phyloP scores from a whole-genome alignment of 2,888 invertebrate genomes.

The Strigamia transsilvanica region DNA sequence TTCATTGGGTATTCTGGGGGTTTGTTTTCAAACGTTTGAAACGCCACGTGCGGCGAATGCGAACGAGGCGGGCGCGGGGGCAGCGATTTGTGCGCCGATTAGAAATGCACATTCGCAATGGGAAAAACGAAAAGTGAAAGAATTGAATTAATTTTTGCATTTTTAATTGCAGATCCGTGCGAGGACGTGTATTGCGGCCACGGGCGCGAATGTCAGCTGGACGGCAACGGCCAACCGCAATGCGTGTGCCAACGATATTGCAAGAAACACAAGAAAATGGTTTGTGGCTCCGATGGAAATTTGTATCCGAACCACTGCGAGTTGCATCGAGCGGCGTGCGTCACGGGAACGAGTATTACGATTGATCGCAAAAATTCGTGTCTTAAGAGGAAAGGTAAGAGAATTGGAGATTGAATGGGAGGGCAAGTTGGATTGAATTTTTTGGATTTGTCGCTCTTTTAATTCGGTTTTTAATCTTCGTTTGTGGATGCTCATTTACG shows the following conservation, averaged over 20 bases:
- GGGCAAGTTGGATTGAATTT: background rate
- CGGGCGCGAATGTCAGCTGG: constrained; percentile 70
- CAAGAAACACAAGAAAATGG: constrained; percentile 68
- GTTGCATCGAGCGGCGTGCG: constrained; percentile 72
- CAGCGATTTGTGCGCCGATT: too few relatives aligned
- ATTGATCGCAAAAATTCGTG: constrained; percentile 69
- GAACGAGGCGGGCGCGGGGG: too few relatives aligned
- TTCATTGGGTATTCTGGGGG: too few relatives aligned
- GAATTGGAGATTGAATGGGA: background rate
- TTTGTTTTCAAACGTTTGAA: too few relatives aligned
- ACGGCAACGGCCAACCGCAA: constrained; percentile 66
- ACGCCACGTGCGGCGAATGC: too few relatives aligned
- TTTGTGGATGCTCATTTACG: constrained; percentile 16
- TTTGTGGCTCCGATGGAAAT: constrained; percentile 75
- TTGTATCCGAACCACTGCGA: constrained; percentile 76
- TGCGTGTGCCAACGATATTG: constrained; percentile 72
- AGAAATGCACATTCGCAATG: too few relatives aligned
- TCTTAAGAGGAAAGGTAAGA: constrained; percentile 60
- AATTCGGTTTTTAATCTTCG: constrained; percentile 31
- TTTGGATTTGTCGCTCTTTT: background rate
- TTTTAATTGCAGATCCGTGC: constrained; percentile 70
- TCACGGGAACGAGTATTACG: constrained; percentile 68
- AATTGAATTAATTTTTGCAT: constrained; percentile 12
- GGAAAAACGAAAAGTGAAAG: too few relatives aligned
- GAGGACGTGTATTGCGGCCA: constrained; percentile 73